These are phyloP conservation scores for Sphecodes monilicornis DNA, from an alignment of 2,888 invertebrate genomes.

Conservation along the genomic window DNA sequence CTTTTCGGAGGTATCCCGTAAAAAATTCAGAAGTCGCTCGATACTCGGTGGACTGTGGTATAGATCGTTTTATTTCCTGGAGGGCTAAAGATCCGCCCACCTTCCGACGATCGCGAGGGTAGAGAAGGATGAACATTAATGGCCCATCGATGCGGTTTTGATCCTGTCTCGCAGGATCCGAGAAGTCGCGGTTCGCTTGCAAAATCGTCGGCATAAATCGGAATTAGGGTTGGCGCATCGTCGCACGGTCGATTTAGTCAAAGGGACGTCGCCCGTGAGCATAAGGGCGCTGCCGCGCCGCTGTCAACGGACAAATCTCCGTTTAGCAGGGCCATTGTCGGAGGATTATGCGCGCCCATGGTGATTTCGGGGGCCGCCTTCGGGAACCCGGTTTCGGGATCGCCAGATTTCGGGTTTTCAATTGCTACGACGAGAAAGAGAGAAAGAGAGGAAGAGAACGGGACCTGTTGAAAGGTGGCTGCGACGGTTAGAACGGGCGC, in stretches of 20 bases:
- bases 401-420: constrained; percentile 69
- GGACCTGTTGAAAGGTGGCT: constrained; percentile 68
- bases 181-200: constrained; percentile 24
- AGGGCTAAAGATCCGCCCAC: neutral
- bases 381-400: constrained; percentile 46
- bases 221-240: constrained; percentile 59
- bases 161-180: neutral
- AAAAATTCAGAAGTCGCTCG: neutral
- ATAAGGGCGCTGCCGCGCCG: constrained; percentile 59
- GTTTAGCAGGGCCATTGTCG: constrained; percentile 74
- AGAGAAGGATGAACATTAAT: neutral
- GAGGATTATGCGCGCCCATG: constrained; percentile 74
- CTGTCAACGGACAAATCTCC: constrained; percentile 74
- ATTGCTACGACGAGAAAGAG: constrained; percentile 30
- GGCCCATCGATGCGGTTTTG: no score
- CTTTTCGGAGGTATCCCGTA: neutral
- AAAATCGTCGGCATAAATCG: constrained; percentile 70
- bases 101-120: neutral
- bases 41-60: neutral
- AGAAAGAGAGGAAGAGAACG: neutral
- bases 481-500: constrained; percentile 53
- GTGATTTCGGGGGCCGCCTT: constrained; percentile 61
- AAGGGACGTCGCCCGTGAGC: constrained; percentile 60
- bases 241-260: constrained; percentile 63
- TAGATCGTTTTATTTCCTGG: neutral